Evolutionary conservation across 2,797 vertebrate genomes (phyloP).

Genomic region (Sarcophilus harrisii): DNA sequence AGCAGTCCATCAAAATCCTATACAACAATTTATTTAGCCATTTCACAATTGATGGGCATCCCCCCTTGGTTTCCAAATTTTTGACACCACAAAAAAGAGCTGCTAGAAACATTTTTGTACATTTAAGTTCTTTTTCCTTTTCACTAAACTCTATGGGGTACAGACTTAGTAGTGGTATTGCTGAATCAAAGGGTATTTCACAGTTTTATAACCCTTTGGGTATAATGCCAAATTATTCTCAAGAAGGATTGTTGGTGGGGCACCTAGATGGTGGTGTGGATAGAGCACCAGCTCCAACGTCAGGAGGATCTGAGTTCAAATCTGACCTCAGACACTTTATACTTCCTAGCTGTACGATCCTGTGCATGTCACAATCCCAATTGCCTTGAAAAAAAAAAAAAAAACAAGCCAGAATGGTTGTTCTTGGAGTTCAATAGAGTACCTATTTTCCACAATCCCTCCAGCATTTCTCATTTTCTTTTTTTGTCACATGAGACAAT

Average conservation of each 20-base stretch:
- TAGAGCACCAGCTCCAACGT: too few relatives aligned
- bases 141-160: not conserved
- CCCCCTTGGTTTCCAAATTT: not conserved
- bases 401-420: too few relatives aligned
- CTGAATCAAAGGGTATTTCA: not conserved
- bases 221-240: not conserved
- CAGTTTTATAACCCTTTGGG: not conserved
- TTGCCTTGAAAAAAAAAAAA: too few relatives aligned
- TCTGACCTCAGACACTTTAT: too few relatives aligned
- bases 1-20: not conserved
- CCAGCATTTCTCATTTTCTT: not conserved
- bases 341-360: too few relatives aligned
- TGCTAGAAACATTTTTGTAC: not conserved
- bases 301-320: too few relatives aligned
- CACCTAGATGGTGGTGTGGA: too few relatives aligned
- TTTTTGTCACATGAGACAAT: not conserved
- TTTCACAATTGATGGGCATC: not conserved
- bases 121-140: not conserved
- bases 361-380: too few relatives aligned
- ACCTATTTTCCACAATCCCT: not conserved
- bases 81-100: not conserved
- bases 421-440: not conserved
- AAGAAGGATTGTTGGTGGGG: not conserved
- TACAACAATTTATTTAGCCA: not conserved
- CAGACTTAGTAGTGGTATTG: not conserved